These are phyloP conservation scores for Dendrolimus houi DNA, from an alignment of 2,888 invertebrate genomes.

Conservation along the genomic window DNA sequence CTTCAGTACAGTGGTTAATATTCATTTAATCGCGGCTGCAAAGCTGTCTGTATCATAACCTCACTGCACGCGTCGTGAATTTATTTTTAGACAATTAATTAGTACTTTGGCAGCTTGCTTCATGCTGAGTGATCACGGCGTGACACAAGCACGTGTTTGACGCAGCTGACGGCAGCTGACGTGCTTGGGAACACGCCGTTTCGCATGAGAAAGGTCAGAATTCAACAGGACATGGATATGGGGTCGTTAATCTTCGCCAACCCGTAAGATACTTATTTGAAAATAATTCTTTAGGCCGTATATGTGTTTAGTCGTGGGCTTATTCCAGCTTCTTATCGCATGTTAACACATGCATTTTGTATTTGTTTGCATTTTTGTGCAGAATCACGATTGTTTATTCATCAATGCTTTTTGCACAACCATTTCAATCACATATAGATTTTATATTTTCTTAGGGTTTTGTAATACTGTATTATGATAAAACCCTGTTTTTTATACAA, in stretches of 20 bases:
- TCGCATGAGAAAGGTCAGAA: constrained; percentile 29
- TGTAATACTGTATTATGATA: too few species aligned
- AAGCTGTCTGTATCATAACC: constrained; percentile 54
- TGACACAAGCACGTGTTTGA: constrained; percentile 51
- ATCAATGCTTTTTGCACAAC: neutral
- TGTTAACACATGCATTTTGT: constrained; percentile 21
- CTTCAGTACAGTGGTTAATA: constrained; percentile 32
- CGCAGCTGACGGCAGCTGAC: constrained; percentile 22
- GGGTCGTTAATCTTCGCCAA: constrained; percentile 52
- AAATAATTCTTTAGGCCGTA: constrained; percentile 28
- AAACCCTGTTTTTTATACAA: too few species aligned
- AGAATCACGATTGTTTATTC: constrained; percentile 5
- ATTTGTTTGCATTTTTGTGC: constrained; percentile 14
- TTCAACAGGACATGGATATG: constrained; percentile 41
- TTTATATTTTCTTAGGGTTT: too few species aligned
- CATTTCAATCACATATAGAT: too few species aligned
- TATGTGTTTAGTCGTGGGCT: constrained; percentile 33
- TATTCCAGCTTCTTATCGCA: constrained; percentile 25
- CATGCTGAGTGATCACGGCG: constrained; percentile 38
- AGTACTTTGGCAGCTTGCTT: constrained; percentile 60
- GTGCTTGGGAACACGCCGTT: constrained; percentile 26
- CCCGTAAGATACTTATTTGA: constrained; percentile 51
- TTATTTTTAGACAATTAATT: constrained; percentile 69
- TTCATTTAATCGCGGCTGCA: constrained; percentile 25
- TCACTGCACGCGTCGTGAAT: constrained; percentile 53